Conservation (phyloP, 2,888 invertebrate genomes). For the Andrena chrysosceles region DNA sequence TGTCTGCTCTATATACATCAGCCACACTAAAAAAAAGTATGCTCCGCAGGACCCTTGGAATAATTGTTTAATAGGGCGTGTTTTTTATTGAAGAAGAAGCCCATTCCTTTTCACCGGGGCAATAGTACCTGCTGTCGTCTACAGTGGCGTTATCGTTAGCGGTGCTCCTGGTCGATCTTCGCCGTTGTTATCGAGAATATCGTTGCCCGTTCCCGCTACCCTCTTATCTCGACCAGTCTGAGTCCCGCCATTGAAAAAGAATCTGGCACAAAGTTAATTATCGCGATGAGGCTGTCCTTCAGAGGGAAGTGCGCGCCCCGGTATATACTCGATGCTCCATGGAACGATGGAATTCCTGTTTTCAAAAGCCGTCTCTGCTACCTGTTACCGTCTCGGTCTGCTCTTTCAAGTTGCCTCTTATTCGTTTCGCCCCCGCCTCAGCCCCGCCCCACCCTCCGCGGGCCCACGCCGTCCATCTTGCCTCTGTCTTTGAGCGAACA, state of each 20-base stretch:
- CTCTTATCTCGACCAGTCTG: not conserved
- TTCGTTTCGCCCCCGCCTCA: constrained; percentile 3
- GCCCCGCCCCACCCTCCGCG: not conserved
- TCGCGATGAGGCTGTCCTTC: constrained; percentile 21
- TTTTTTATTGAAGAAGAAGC: no score
- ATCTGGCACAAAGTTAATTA: constrained; percentile 46
- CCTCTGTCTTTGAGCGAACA: constrained; percentile 33
- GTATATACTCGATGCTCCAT: not conserved
- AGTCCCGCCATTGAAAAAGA: constrained; percentile 4
- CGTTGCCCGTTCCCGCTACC: constrained; percentile 1
- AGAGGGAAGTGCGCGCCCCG: not conserved
- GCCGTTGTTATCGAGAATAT: constrained; percentile 3
- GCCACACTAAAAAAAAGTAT: no score
- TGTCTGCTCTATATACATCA: no score
- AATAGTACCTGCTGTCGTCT: not conserved
- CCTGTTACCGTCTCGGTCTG: constrained; percentile 34
- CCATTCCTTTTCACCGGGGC: no score
- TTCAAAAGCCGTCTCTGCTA: constrained; percentile 44
- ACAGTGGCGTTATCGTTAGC: not conserved
- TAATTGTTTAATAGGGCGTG: no score
- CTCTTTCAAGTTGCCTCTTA: constrained; percentile 42
- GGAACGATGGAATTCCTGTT: constrained; percentile 43
- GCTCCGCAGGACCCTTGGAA: no score
- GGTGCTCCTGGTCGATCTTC: constrained; percentile 10
- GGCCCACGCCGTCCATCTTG: not conserved